Evolutionary conservation across 2,113 vertebrate genomes (phyloP), one percentile per base, ranked within the genome.

Genomic region (Micronycteris hirsuta): DNA sequence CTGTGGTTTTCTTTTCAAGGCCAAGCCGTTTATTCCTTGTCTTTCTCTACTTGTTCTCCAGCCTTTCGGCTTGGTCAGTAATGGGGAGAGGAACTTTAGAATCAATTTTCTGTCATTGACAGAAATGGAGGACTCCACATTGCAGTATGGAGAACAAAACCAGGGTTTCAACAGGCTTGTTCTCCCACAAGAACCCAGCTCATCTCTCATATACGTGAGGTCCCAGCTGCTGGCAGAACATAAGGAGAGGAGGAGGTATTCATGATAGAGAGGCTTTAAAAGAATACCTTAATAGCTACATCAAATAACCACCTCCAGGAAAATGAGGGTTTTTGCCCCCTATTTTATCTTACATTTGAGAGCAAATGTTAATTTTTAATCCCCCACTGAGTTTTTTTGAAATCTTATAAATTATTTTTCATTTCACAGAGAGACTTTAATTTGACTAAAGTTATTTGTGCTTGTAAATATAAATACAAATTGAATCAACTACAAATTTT

Each of bases 341-440:
- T 31, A 24, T 82, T 67, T 91, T 71, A 70, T 38, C 52, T 77
- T 31, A 65, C 24, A 13, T 54, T 68, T 45, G 3, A 52, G n/a
- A 54, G 56, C 26, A 94, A 92, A 45, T 81, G 16, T 56, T 94
- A 11, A 82, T 74, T 82, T 89, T 91, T 76, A 90, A 96, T 65
- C 26, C n/a, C 10, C 31, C 45, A 82, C 2, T 76, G 47, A 83
- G 12, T 28, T 81, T 80, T 54, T 88, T 74, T 61, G 22, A n/a
- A 68, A 16, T 17, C 28, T 68, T 67, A 45, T 54, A 86, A 61
- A 58, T 71, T 38, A 22, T 81, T 52, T 93, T 81, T 82, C 52
- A 67, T 12, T 49, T 89, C 68, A 78, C 10, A 52, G 77, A 74
- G 49, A 94, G 45, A 86, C 76, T 47, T 56, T 54, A 92, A 81